Evolutionary conservation across 2,113 vertebrate species (phyloP), one percentile per base, ranked within the genome.

Genomic region (Anarhynchus alexandrinus): DNA sequence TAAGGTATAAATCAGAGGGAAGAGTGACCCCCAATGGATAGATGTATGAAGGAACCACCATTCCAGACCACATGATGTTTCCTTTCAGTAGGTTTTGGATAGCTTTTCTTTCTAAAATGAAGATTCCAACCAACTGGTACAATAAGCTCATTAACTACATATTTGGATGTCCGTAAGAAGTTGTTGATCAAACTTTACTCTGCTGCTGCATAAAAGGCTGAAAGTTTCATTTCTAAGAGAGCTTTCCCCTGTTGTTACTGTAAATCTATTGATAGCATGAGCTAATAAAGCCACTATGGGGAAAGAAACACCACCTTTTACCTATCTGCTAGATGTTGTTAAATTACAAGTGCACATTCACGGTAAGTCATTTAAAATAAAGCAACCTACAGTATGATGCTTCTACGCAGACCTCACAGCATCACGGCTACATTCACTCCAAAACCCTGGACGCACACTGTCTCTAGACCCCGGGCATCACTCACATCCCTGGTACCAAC

Each of bases 1-100:
- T 47, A 45, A 79, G 64, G 29, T 59, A 47, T 34, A 43, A 90
- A 76, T 23, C 62, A 86, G 78, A 73, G 88, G 34, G 65, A 92
- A 96, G 84, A 96, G 95, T 92, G 96, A 97, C 94, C 93, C 94
- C 94, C 80, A 90, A 96, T 57, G 96, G 90, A 85, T 52, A 90
- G 40, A 58, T 30, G 32, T 15, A 42, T 18, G 40, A 87, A 87
- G 69, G 73, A 82, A 90, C 13, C 1, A n/a, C 21, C 5, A 6
- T 51, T 83, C 42, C 43, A 64, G 21, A 38, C 12, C 45, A 45
- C 40, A 4, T 36, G 7, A 15, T 22, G 4, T 51, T 26, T 69
- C 67, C 64, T 22, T 64, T 65, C 70, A 23, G 32, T 16, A 55
- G 67, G 20, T 54, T 76, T 72, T 19, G 22, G 8, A 51, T 1